Base-by-base conservation (phyloP, 2,797 vertebrate species). In the Xenopus petersii region DNA sequence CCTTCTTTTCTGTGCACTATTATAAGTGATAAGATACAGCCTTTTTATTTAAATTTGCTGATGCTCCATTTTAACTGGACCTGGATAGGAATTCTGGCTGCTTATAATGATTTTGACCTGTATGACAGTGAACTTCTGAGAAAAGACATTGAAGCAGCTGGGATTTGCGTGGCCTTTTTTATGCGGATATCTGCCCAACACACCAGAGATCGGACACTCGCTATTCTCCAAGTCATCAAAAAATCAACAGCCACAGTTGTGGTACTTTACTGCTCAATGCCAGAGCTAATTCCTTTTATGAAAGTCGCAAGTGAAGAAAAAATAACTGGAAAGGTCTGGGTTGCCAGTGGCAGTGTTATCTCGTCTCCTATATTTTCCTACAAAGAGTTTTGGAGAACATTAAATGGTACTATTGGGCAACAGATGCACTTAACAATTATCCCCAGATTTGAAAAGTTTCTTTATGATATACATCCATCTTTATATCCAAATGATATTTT, bases 261-360 rank as follows among this genome's bases (percentile, higher is more conserved):
- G 21, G 4, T 60, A 8, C 5, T 60, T 21, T 60, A 3, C 21
- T 60, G 58, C 12, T 60, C 17, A 8, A 3, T 60, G 58, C 58
- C 58, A 10, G 58, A 60, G 0, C 21, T 60, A 4, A 60, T 60
- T 7, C 64, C 6, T 11, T 48, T 67, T 21, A 24, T 54, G n/a
- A 13, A 47, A 12, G 64, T 48, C 10, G 46, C 51, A 12, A 12
- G 10, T 17, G 51, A 21, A 67, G n/a, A 42, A 42, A 46, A 46
- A 15, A 54, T 67, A 67, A 47, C 64, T 10, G 64, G 30, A 10
- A 67, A 67, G 36, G 24, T 54, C 17, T 67, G 64, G 64, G 11
- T 67, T 67, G 64, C 64, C 10, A 67, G 17, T 48, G 64, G 51
- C n/a, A 54, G 46, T 16, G 12, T 10, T 26, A 67, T 12, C 26